A percentile compares a stretch with the other conserved stretches of the same genome.
phyloP scores from a whole-genome alignment of 2,888 invertebrate genomes.

The Quadroppia sp. region DNA sequence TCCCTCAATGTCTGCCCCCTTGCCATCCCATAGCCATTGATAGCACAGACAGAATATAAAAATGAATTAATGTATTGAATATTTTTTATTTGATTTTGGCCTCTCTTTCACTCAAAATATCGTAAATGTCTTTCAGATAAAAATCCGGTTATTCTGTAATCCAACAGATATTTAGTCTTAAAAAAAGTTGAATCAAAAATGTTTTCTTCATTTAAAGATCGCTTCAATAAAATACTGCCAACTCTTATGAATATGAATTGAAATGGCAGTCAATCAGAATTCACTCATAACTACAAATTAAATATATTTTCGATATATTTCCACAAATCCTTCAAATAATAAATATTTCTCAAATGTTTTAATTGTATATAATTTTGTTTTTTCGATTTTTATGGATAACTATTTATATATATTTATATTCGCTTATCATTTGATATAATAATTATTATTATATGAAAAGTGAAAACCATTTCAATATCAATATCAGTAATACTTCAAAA shows the following conservation, averaged over 20 bases:
- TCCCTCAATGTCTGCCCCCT: too few relatives aligned
- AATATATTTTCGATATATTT: too few relatives aligned
- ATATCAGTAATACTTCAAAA: too few relatives aligned
- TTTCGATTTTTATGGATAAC: too few relatives aligned
- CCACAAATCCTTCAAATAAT: too few relatives aligned
- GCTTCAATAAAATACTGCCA: background rate
- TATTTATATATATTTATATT: background rate
- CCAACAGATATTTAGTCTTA: background rate
- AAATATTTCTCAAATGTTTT: background rate
- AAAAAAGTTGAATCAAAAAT: too few relatives aligned
- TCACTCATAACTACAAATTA: background rate
- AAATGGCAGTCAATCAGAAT: background rate
- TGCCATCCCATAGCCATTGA: too few relatives aligned
- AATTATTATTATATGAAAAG: background rate
- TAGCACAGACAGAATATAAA: too few relatives aligned
- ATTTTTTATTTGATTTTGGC: background rate
- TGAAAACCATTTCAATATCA: conserved; percentile 4
- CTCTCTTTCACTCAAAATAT: too few relatives aligned
- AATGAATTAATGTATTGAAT: background rate
- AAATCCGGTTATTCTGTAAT: conserved; percentile 26
- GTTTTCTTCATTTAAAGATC: background rate
- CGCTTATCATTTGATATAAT: background rate
- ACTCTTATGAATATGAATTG: background rate
- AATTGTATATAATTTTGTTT: background rate
- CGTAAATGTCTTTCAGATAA: background rate